Conservation (phyloP, 1,140 invertebrate species). For the Drosophila arawakana region DNA sequence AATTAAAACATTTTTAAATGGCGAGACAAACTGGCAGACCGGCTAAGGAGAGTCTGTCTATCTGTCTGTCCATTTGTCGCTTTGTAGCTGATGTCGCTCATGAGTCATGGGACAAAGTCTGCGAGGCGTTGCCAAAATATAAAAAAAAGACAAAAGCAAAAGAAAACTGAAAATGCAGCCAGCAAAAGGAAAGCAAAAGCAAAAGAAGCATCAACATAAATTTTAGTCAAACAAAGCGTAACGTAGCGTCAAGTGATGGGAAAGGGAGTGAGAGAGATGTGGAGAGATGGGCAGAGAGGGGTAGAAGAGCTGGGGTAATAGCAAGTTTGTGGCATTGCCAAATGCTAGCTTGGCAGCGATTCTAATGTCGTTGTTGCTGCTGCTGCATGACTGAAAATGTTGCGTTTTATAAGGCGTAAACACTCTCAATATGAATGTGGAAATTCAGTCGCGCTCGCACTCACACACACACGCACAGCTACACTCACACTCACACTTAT, state of each 20-base stretch:
- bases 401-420: slow-evolving; percentile 75
- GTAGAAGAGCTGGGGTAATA: slow-evolving; percentile 57
- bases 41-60: slow-evolving; percentile 10
- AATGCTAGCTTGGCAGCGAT: slow-evolving; percentile 54
- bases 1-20: slow-evolving; percentile 75
- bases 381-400: slow-evolving; percentile 61
- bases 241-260: slow-evolving; percentile 9
- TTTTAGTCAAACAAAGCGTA: slow-evolving; percentile 82
- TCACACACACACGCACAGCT: slow-evolving; percentile 7
- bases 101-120: slow-evolving; percentile 58
- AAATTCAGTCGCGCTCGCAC: slow-evolving; percentile 24
- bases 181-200: slow-evolving; percentile 43
- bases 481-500: not conserved
- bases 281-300: not conserved
- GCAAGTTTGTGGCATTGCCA: slow-evolving; percentile 77
- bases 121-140: slow-evolving; percentile 38
- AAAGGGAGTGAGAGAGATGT: not conserved
- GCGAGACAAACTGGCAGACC: slow-evolving; percentile 55
- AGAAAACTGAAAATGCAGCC: slow-evolving; percentile 41
- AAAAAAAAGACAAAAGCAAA: slow-evolving; percentile 17
- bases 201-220: slow-evolving; percentile 77
- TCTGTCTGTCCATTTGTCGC: not conserved
- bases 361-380: slow-evolving; percentile 54
- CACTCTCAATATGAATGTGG: slow-evolving; percentile 57
- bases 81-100: slow-evolving; percentile 12